Base-by-base conservation (phyloP, 2,888 invertebrate genomes). In the Spatulosminthurus flaviceps region DNA sequence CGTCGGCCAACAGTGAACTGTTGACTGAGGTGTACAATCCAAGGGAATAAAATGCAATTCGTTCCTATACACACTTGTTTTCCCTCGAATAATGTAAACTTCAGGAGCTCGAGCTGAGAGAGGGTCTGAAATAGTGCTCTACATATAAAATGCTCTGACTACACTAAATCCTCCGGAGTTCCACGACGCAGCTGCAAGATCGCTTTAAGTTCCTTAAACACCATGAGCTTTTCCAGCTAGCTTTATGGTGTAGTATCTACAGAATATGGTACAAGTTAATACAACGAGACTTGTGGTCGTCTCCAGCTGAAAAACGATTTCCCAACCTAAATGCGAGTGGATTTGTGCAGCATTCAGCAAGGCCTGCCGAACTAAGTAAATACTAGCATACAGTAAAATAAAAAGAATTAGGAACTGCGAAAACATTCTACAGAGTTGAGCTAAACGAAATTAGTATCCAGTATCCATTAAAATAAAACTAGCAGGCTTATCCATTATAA, bases 111-210 rank as follows among this genome's bases (percentile, higher is more conserved):
- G 51, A 51, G 51, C 51, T 11, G 34, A 34, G n/a, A 34, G 34
- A 7, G 34, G 16, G 51, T 51, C 51, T 51, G 51, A n/a, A n/a
- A n/a, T n/a, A n/a, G n/a, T n/a, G n/a, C n/a, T n/a, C 51, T 19
- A 51, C 51, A 51, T 13, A 13, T 19, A 51, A 51, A 11, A 51
- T n/a, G 51, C 64, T 24, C 13, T 21, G 26, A 21, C 24, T 61
- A 22, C 7, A 19, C 60, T 74, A 1, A 42, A 61, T 75, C 61
- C 9, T 34, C 22, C 34, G 22, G 61, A 22, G 41, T 75, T 61
- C 28, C 4, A 42, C 75, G 34, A 41, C 41, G 64, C 66, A 75
- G 64, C 66, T 66, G 41, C 42, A n/a, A 66, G 22, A 75, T 72
- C 74, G 69, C 67, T 51, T 43, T 51, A 51, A n/a, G 9, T 51